Conservation (phyloP, 2,888 invertebrate species). For the Carpatolechia fugitivella region DNA sequence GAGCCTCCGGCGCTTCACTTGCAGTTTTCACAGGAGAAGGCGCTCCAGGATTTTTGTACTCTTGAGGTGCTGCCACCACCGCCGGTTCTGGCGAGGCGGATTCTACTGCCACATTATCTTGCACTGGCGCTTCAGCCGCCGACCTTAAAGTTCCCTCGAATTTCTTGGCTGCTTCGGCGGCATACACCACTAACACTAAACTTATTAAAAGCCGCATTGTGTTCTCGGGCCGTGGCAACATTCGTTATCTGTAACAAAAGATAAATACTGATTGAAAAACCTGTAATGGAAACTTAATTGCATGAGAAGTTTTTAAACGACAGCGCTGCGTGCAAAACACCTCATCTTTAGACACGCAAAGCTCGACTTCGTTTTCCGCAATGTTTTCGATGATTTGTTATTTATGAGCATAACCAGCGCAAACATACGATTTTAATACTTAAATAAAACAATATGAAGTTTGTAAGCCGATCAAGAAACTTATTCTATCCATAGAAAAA, state of each 20-base stretch:
- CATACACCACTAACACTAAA: conserved; percentile 66
- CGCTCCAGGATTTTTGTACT: conserved; percentile 66
- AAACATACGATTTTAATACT: too few species aligned
- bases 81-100: conserved; percentile 66
- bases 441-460: too few species aligned
- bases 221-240: conserved; percentile 66
- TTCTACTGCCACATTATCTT: conserved; percentile 71
- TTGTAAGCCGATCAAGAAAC: too few species aligned
- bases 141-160: conserved; percentile 71
- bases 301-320: conserved; percentile 47
- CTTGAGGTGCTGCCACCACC: conserved; percentile 66
- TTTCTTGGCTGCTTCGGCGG: conserved; percentile 69
- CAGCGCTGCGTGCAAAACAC: conserved; percentile 39
- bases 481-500: too few species aligned
- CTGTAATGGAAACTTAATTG: conserved; percentile 45
- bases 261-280: conserved; percentile 48
- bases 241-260: conserved; percentile 73
- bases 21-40: conserved; percentile 47
- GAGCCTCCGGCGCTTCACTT: conserved; percentile 40
- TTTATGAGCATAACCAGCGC: too few species aligned
- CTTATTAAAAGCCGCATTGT: conserved; percentile 71
- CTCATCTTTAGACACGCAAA: conserved; percentile 46
- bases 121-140: conserved; percentile 71
- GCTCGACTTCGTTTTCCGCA: conserved; percentile 28
- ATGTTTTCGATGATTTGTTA: conserved; percentile 32